Percentiles rank a stretch among this genome's conserved stretches.
These are phyloP conservation scores for Melanotaenia trifasciata DNA, from an alignment of 2,797 vertebrate species.

Conservation along the genomic window DNA sequence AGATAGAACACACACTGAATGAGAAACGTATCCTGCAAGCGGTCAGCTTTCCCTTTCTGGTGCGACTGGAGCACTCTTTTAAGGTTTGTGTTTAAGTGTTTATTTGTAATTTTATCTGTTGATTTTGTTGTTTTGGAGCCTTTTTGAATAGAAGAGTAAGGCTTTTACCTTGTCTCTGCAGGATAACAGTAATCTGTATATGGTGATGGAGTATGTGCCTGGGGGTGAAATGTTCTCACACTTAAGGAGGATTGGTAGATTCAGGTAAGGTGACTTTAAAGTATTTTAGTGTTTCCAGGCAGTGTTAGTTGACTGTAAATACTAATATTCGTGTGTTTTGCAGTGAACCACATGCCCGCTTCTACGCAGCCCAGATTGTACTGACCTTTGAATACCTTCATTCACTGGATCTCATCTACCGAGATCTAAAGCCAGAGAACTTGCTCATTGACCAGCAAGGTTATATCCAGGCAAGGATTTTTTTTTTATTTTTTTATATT, in stretches of 20 bases:
- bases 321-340: conserved; percentile 33
- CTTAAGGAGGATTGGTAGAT: conserved; percentile 93
- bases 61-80: conserved; percentile 93
- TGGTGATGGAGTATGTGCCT: conserved; percentile 96
- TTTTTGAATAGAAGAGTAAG: conserved; percentile 17
- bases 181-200: conserved; percentile 95
- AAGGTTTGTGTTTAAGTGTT: conserved; percentile 79
- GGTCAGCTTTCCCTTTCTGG: conserved; percentile 93
- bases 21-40: conserved; percentile 96
- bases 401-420: conserved; percentile 95
- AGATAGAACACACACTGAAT: conserved; percentile 95
- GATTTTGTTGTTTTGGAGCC: not conserved
- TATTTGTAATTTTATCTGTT: not conserved
- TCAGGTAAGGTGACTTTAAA: conserved; percentile 83
- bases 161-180: conserved; percentile 51
- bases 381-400: conserved; percentile 97
- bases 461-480: conserved; percentile 88
- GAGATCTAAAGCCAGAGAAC: conserved; percentile 96
- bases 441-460: conserved; percentile 95
- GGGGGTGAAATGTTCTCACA: conserved; percentile 97
- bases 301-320: conserved; percentile 32
- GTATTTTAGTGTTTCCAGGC: not conserved
- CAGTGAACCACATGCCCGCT: conserved; percentile 94
- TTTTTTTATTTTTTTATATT: not conserved
- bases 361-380: conserved; percentile 96